Conservation (phyloP, 2,113 vertebrate species). For the Nerophis lumbriciformis region DNA sequence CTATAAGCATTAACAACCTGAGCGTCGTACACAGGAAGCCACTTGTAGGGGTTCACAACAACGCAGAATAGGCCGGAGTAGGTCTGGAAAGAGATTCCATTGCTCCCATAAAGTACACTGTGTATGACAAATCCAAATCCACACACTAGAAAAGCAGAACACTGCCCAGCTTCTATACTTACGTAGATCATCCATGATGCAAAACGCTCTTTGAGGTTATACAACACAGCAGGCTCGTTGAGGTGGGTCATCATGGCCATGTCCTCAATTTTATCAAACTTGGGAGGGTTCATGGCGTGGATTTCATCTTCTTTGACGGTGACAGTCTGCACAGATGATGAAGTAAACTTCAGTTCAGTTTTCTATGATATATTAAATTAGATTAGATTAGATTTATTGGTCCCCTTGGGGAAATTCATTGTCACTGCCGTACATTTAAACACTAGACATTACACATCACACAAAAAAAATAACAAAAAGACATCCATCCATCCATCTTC, state of each 20-base stretch:
- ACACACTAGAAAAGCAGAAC: no score
- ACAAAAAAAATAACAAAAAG: no score
- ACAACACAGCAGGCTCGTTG: conserved; percentile 72
- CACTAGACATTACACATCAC: no score
- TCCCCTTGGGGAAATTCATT: no score
- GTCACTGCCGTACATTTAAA: no score
- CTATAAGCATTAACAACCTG: conserved; percentile 51
- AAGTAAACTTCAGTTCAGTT: no score
- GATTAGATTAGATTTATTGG: no score
- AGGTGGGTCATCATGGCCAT: conserved; percentile 80
- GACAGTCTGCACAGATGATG: conserved; percentile 3
- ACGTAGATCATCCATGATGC: conserved; percentile 91
- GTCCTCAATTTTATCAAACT: conserved; percentile 75
- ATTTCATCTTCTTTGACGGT: conserved; percentile 74
- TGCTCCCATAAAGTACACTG: background rate
- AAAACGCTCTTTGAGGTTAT: conserved; percentile 88
- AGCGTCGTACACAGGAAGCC: conserved; percentile 80
- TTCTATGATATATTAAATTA: no score
- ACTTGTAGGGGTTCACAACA: conserved; percentile 87
- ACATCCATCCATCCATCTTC: no score
- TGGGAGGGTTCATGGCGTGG: conserved; percentile 72
- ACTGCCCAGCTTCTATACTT: no score
- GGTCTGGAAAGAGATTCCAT: conserved; percentile 60
- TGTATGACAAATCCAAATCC: no score
- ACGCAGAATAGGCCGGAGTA: conserved; percentile 85